Evolutionary conservation across 2,797 vertebrate species (phyloP).

Genomic region (Hyperoplus immaculatus): DNA sequence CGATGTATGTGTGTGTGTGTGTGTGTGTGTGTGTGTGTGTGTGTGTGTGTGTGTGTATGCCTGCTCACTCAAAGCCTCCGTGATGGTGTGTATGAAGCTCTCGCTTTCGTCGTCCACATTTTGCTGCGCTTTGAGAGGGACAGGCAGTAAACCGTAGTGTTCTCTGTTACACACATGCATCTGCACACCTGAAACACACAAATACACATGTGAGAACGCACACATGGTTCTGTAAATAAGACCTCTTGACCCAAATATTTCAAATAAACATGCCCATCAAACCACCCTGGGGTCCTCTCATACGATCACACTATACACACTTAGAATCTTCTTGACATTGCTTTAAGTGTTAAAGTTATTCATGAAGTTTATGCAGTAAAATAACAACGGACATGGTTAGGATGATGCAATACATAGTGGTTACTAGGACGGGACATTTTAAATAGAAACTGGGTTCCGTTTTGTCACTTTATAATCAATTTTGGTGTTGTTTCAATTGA

Average conservation of each 20-base stretch:
- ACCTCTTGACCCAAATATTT: conserved; percentile 31
- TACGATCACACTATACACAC: neutral
- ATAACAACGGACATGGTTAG: neutral
- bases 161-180: conserved; percentile 96
- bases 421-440: neutral
- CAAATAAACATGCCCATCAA: conserved; percentile 18
- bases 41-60: conserved; percentile 36
- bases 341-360: neutral
- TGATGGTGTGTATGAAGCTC: conserved; percentile 90
- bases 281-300: neutral
- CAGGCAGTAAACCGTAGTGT: conserved; percentile 94
- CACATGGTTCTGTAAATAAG: conserved; percentile 39
- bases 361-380: neutral
- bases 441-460: neutral
- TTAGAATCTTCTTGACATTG: conserved; percentile 7
- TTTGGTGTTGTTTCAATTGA: neutral
- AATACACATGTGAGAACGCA: conserved; percentile 46
- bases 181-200: conserved; percentile 88
- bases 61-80: conserved; percentile 95
- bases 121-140: conserved; percentile 94
- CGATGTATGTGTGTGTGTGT: neutral
- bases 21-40: conserved; percentile 19
- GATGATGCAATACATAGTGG: neutral
- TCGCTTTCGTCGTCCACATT: conserved; percentile 92
- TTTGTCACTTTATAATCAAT: neutral